These are phyloP conservation scores for Antheraea yamamai DNA, from an alignment of 2,888 invertebrate genomes.

Conservation along the genomic window DNA sequence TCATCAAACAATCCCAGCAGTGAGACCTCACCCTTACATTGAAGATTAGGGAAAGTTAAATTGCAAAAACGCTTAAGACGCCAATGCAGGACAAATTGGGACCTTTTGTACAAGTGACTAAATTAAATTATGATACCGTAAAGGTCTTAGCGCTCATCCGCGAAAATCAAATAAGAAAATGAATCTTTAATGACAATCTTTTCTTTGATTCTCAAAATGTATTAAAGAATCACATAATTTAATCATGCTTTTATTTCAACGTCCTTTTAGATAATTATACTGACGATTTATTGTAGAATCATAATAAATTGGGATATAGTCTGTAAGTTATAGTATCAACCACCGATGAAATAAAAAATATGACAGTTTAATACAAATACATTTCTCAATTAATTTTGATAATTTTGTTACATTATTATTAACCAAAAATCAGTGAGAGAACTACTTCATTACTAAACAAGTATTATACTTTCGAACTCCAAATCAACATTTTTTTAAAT, in stretches of 20 bases:
- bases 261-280: background rate
- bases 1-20: background rate
- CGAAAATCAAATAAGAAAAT: conserved; percentile 27
- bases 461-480: no score
- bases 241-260: background rate
- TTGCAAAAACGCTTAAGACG: conserved; percentile 39
- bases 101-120: conserved; percentile 37
- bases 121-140: conserved; percentile 37
- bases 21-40: conserved; percentile 16
- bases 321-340: no score
- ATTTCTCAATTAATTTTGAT: no score
- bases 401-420: no score
- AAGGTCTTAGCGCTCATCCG: conserved; percentile 26
- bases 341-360: no score
- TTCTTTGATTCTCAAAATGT: background rate
- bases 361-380: no score
- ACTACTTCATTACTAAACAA: no score
- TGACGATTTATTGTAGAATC: background rate
- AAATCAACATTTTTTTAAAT: no score
- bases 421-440: no score
- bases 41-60: conserved; percentile 41
- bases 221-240: background rate
- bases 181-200: conserved; percentile 23
- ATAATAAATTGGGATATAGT: no score
- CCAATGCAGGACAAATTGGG: conserved; percentile 46